Conservation (phyloP, 2,888 invertebrate species). For the Mechanitis messenoides region DNA sequence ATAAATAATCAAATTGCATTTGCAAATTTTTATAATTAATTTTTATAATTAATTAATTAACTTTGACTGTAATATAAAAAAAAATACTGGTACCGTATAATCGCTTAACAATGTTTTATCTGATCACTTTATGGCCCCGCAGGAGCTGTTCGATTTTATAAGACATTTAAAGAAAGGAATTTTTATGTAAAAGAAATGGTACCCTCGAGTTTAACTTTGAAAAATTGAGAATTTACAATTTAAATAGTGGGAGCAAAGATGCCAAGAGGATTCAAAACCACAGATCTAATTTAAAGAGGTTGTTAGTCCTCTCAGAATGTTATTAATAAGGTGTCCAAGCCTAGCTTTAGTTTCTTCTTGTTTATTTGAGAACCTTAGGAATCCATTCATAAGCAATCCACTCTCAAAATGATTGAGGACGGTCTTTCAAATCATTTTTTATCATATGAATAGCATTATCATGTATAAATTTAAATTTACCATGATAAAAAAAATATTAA, state of each 20-base stretch:
- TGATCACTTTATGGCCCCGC: not conserved
- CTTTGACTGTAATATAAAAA: no score
- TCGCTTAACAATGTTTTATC: not conserved
- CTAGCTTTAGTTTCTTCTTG: not conserved
- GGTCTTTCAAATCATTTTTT: no score
- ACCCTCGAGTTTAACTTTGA: not conserved
- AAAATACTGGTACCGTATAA: no score
- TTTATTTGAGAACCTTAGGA: not conserved
- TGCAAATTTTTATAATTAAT: no score
- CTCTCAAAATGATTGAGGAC: no score
- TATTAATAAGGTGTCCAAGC: not conserved
- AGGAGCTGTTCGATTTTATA: not conserved
- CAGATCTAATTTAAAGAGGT: not conserved
- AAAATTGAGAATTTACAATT: constrained; percentile 1
- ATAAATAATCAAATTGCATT: no score
- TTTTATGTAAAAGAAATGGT: constrained; percentile 2
- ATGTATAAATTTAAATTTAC: no score
- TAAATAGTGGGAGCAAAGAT: not conserved
- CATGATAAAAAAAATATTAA: no score
- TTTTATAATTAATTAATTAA: no score
- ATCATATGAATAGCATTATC: no score
- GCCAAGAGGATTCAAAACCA: not conserved
- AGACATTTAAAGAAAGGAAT: constrained; percentile 1
- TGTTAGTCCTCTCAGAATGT: constrained; percentile 1
- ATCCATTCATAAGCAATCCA: no score